A percentile compares a stretch with the other conserved stretches of the same genome.
These are phyloP conservation scores for Thalassophryne amazonica DNA, from an alignment of 2,797 vertebrate species.

Conservation along the genomic window DNA sequence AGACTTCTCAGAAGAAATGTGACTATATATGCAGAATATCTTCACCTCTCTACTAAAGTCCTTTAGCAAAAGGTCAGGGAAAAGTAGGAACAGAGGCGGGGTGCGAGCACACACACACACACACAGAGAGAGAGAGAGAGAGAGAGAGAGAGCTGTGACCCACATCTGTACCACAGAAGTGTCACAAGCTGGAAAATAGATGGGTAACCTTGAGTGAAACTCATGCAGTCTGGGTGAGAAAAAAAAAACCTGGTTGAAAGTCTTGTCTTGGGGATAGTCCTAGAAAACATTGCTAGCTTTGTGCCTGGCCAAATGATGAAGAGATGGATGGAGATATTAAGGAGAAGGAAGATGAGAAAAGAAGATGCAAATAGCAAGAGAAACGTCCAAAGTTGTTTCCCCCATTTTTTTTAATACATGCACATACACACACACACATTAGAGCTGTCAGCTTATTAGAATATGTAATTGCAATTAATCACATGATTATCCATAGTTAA, in stretches of 20 bases:
- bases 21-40: conserved; percentile 31
- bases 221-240: too few relatives aligned
- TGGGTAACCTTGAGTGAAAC: conserved; percentile 66
- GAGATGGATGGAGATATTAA: not conserved
- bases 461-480: too few relatives aligned
- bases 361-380: not conserved
- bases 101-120: conserved; percentile 26
- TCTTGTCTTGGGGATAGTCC: conserved; percentile 66
- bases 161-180: conserved; percentile 71
- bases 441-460: too few relatives aligned
- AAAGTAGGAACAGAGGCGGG: conserved; percentile 16
- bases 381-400: not conserved
- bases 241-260: too few relatives aligned
- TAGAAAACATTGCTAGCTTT: conserved; percentile 55
- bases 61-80: conserved; percentile 54
- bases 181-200: conserved; percentile 66
- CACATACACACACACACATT: too few relatives aligned
- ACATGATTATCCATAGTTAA: too few relatives aligned
- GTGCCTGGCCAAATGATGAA: conserved; percentile 9
- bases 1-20: conserved; percentile 34
- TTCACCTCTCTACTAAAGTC: conserved; percentile 24
- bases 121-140: too few relatives aligned
- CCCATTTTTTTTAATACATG: too few relatives aligned
- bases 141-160: conserved; percentile 66
- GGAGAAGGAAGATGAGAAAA: not conserved